Evolutionary conservation across 2,797 vertebrate species (phyloP).

Genomic region (Parambassis ranga): DNA sequence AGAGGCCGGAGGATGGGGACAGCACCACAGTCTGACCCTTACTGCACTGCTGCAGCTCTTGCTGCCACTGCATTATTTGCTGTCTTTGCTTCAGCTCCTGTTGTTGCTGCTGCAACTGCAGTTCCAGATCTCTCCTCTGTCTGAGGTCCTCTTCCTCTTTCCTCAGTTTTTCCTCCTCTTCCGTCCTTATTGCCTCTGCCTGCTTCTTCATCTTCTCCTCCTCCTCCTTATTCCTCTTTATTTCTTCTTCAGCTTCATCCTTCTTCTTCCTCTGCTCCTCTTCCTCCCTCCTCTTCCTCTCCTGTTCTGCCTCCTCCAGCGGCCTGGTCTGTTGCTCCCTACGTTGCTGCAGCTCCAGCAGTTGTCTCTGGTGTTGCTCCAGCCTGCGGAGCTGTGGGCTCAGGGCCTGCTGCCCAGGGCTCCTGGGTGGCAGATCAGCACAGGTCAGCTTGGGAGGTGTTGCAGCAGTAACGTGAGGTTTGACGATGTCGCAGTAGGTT

Average conservation of each 20-base stretch:
- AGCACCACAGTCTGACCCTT: constrained; percentile 57
- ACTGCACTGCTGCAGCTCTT: constrained; percentile 69
- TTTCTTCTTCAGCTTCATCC: constrained; percentile 63
- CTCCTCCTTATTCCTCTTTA: constrained; percentile 51
- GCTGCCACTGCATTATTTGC: constrained; percentile 82
- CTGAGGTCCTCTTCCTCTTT: constrained; percentile 43
- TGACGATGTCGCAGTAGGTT: constrained; percentile 64
- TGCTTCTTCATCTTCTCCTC: constrained; percentile 36
- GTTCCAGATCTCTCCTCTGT: constrained; percentile 63
- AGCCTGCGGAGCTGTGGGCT: constrained; percentile 77
- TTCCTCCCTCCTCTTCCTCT: constrained; percentile 51
- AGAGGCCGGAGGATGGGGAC: constrained; percentile 77
- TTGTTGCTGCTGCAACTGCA: constrained; percentile 77
- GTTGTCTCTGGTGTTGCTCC: constrained; percentile 79
- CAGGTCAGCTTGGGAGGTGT: constrained; percentile 61
- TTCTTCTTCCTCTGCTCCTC: constrained; percentile 61
- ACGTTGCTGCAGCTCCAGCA: constrained; percentile 77
- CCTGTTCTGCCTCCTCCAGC: constrained; percentile 63
- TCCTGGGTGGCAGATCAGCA: constrained; percentile 75
- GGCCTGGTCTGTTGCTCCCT: constrained; percentile 66
- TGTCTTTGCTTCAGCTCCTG: constrained; percentile 77
- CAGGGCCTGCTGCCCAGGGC: constrained; percentile 40
- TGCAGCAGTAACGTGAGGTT: constrained; percentile 1
- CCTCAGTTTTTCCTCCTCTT: constrained; percentile 31
- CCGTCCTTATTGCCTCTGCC: constrained; percentile 20